Conservation (phyloP, 2,113 vertebrate genomes). For the Leuciscus idus region DNA sequence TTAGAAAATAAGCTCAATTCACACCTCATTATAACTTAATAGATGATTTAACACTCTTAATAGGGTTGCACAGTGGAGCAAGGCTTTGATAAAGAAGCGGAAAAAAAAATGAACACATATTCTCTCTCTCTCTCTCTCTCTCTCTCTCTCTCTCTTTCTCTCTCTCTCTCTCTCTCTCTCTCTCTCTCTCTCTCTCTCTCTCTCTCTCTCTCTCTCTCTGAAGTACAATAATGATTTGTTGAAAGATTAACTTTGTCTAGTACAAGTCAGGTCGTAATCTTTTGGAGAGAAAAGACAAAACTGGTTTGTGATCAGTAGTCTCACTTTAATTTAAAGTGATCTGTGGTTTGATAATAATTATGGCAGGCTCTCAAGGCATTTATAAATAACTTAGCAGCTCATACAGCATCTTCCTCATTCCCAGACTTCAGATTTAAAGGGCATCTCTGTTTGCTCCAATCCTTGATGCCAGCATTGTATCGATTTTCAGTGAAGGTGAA, state of each 20-base stretch:
- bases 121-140: not conserved
- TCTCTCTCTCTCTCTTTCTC: not conserved
- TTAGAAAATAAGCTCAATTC: conserved; percentile 48
- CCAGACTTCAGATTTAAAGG: conserved; percentile 22
- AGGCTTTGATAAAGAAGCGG: conserved; percentile 22
- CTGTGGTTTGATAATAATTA: conserved; percentile 31
- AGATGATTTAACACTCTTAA: conserved; percentile 54
- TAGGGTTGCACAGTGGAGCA: not conserved
- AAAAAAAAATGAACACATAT: not conserved
- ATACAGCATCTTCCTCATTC: not conserved
- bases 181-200: too few species aligned
- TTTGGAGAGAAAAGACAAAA: conserved; percentile 23
- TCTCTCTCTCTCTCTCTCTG: not conserved
- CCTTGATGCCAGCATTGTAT: conserved; percentile 22
- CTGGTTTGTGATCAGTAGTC: conserved; percentile 31
- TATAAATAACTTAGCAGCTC: conserved; percentile 38
- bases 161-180: not conserved
- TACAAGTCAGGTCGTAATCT: conserved; percentile 5
- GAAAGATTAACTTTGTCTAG: conserved; percentile 15
- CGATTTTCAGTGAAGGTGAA: conserved; percentile 10
- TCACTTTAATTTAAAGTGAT: conserved; percentile 33
- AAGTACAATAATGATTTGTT: conserved; percentile 15
- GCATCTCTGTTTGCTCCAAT: conserved; percentile 11
- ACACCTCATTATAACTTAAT: conserved; percentile 55
- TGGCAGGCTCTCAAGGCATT: conserved; percentile 5